These are phyloP conservation scores for Plecturocebus donacophilus DNA, from an alignment of 2,113 vertebrate species.

Conservation along the genomic window DNA sequence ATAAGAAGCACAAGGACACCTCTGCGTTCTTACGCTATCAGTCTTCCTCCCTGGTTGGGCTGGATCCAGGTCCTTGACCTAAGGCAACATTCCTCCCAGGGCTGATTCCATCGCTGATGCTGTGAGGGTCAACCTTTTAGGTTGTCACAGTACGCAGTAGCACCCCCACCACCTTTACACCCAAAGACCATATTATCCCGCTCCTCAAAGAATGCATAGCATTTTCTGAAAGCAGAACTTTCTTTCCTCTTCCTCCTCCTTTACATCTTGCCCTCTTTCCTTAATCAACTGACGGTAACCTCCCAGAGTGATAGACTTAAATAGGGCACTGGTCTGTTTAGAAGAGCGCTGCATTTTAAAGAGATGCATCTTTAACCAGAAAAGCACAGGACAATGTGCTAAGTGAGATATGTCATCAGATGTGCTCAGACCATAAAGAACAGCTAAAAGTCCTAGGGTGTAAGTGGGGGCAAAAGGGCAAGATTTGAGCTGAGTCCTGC, in stretches of 20 bases:
- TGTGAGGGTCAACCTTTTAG: neutral
- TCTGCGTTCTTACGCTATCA: rapidly evolving
- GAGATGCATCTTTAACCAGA: neutral
- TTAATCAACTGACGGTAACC: neutral
- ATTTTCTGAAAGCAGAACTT: neutral
- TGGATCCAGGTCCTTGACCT: neutral
- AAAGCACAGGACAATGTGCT: neutral
- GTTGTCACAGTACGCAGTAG: neutral
- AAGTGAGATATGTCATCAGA: neutral
- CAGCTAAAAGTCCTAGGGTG: neutral
- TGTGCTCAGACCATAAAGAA: neutral
- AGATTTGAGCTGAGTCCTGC: neutral
- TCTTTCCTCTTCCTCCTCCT: neutral
- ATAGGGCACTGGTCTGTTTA: neutral
- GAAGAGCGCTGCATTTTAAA: neutral
- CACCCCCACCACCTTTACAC: neutral
- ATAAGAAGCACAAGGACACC: rapidly evolving
- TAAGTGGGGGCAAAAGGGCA: neutral
- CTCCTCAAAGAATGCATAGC: neutral
- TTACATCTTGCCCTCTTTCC: neutral
- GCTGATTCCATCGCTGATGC: neutral
- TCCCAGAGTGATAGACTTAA: neutral
- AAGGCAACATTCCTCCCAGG: too few species aligned
- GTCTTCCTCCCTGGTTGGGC: neutral
- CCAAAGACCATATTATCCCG: neutral